Base-by-base conservation (phyloP, 2,888 invertebrate genomes). In the Timema podura region DNA sequence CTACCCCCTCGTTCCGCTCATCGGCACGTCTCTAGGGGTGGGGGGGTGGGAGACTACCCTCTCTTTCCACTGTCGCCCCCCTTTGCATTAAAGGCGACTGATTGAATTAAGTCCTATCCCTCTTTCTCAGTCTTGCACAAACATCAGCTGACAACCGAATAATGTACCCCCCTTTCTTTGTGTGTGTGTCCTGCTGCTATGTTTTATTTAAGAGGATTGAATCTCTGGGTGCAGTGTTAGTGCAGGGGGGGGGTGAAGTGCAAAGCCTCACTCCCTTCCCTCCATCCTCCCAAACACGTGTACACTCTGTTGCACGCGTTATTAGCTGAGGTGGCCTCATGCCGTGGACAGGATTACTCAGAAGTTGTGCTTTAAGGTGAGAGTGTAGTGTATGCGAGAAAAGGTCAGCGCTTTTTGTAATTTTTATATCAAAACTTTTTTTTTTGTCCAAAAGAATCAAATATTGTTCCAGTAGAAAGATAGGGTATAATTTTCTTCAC, bases 91-190 rank as follows among this genome's bases (percentile, higher is more conserved):
- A 72, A 61, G 69, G 70, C 72, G 72, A 70, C 69, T 73, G 73
- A 74, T 74, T 74, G 74, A 74, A 74, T 74, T 73, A 74, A 72
- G 69, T 48, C 71, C 74, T 72, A 70, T 73, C 74, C 73, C 73
- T 70, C 72, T 30, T 30, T 57, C 57, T 69, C 72, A 74, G 74
- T 74, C 70, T 71, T 74, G 70, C 74, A 74, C 74, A 74, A 74
- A 74, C 74, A 74, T 71, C 69, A 71, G 71, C 71, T 68, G 71
- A 71, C 74, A 74, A 72, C 68, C 72, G 72, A 74, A 73, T 74
- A 73, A 74, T 73, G 71, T 73, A 45, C 48, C 48, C 45, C 7
- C 30, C 30, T 3, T 30, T 30, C 30, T 30, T 30, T 30, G 30
- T 30, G 30, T 30, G 30, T 30, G 30, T 30, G 30, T 30, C 30